Conservation (phyloP, 2,888 invertebrate species). For the Drepanosiphum platanoidis region DNA sequence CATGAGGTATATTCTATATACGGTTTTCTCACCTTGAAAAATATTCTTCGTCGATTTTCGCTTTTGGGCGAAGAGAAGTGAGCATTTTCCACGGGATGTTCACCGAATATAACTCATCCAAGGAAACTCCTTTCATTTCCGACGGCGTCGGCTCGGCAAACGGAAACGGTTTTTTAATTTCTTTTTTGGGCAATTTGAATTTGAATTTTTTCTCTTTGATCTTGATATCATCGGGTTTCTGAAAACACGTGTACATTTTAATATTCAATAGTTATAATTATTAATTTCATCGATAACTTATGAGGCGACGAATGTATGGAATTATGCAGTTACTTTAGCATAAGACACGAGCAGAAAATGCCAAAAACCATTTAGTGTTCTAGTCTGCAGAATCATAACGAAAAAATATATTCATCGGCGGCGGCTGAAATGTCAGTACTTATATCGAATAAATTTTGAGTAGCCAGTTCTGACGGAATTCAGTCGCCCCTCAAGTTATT, state of each 20-base stretch:
- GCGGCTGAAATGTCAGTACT: not conserved
- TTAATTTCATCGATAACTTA: too few relatives aligned
- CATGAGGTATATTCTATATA: too few relatives aligned
- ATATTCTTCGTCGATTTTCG: slow-evolving; percentile 85
- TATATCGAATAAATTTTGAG: too few relatives aligned
- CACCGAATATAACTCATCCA: slow-evolving; percentile 83
- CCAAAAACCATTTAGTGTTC: too few relatives aligned
- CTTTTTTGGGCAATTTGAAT: slow-evolving; percentile 79
- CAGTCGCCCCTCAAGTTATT: not conserved
- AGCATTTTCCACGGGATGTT: slow-evolving; percentile 94
- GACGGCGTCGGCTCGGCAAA: slow-evolving; percentile 83
- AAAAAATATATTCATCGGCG: too few relatives aligned
- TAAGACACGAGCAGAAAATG: too few relatives aligned
- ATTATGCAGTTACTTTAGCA: too few relatives aligned
- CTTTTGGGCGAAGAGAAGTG: slow-evolving; percentile 85
- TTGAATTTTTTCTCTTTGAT: slow-evolving; percentile 78
- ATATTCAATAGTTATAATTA: too few relatives aligned
- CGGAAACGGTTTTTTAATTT: slow-evolving; percentile 74
- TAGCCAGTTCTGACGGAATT: too few relatives aligned
- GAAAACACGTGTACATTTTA: too few relatives aligned
- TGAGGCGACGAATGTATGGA: too few relatives aligned
- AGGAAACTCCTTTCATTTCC: slow-evolving; percentile 80
- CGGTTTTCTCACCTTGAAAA: slow-evolving; percentile 75
- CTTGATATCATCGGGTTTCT: slow-evolving; percentile 80
- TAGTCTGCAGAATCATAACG: too few relatives aligned